Percentiles rank a stretch among this genome's conserved stretches.
These are phyloP conservation scores for Vanessa atalanta DNA, from an alignment of 1,140 invertebrate species.

Conservation along the genomic window DNA sequence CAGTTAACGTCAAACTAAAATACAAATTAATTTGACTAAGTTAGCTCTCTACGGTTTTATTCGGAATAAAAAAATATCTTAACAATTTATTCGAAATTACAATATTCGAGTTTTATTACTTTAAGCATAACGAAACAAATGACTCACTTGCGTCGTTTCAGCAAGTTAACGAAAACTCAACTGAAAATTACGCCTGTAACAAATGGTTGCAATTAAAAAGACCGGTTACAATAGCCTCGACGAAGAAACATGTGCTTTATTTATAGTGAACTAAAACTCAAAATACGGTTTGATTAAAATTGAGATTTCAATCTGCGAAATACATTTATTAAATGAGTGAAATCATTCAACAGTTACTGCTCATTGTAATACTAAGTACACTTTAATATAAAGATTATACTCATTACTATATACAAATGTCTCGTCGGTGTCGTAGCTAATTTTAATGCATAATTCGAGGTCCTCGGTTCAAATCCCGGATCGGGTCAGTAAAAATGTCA, in stretches of 20 bases:
- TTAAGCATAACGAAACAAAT: slow-evolving; percentile 8
- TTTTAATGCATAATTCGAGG: too few relatives aligned
- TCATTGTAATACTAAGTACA: neutral
- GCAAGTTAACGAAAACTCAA: slow-evolving; percentile 22
- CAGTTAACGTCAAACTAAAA: neutral
- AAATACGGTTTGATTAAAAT: neutral
- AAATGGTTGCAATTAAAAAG: slow-evolving; percentile 41
- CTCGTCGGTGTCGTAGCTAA: too few relatives aligned
- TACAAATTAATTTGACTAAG: neutral
- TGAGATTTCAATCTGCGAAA: slow-evolving; percentile 22
- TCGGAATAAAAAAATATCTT: neutral
- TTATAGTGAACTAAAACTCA: neutral
- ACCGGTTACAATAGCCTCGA: neutral
- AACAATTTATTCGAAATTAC: neutral
- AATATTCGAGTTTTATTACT: neutral
- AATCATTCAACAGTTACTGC: slow-evolving; percentile 17
- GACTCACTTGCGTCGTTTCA: slow-evolving; percentile 8
- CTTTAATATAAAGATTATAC: too few relatives aligned
- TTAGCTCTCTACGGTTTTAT: neutral
- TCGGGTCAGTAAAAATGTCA: too few relatives aligned
- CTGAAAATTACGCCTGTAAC: slow-evolving; percentile 35
- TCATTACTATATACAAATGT: too few relatives aligned
- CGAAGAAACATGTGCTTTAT: slow-evolving; percentile 12
- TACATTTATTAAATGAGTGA: slow-evolving; percentile 29
- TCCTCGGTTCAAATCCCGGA: too few relatives aligned